Evolutionary conservation across 2,888 invertebrate genomes (phyloP).

Genomic region (Drosophila picticornis): DNA sequence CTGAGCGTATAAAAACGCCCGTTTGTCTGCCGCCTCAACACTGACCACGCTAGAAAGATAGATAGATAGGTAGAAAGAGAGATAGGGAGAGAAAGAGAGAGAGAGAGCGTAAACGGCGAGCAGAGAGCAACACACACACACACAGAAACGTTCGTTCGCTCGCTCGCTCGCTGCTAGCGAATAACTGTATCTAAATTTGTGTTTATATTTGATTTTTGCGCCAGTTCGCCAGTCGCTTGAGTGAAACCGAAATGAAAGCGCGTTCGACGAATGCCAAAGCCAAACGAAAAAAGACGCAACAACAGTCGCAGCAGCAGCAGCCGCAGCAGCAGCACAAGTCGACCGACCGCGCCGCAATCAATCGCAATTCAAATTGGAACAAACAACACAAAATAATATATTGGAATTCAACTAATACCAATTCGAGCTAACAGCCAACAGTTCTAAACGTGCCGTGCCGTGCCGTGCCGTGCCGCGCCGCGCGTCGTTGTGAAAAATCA

Average conservation of each 20-base stretch:
- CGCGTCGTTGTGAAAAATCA: conserved; percentile 36
- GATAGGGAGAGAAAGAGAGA: conserved; percentile 4
- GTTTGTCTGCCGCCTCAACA: conserved; percentile 53
- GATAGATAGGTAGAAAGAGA: background rate
- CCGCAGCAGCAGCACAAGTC: conserved; percentile 5
- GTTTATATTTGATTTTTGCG: conserved; percentile 78
- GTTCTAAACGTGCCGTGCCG: conserved; percentile 27
- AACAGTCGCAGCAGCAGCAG: conserved; percentile 4
- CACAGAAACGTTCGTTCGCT: background rate
- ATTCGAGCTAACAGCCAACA: conserved; percentile 24
- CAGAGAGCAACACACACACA: conserved; percentile 1
- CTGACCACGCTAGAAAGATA: conserved; percentile 38
- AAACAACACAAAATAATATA: conserved; percentile 20
- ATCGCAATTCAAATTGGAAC: conserved; percentile 51
- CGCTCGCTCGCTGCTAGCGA: conserved; percentile 23
- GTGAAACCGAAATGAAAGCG: conserved; percentile 81
- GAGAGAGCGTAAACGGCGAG: conserved; percentile 11
- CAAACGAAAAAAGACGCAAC: conserved; percentile 36
- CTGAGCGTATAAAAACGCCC: conserved; percentile 47
- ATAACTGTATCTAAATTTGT: conserved; percentile 75
- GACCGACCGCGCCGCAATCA: conserved; percentile 31
- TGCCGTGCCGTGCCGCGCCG: conserved; percentile 8
- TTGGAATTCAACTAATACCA: conserved; percentile 29
- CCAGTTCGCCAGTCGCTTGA: conserved; percentile 74
- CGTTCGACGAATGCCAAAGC: conserved; percentile 58